Conservation (phyloP, 2,888 invertebrate species). For the Drosophila helvetica region DNA sequence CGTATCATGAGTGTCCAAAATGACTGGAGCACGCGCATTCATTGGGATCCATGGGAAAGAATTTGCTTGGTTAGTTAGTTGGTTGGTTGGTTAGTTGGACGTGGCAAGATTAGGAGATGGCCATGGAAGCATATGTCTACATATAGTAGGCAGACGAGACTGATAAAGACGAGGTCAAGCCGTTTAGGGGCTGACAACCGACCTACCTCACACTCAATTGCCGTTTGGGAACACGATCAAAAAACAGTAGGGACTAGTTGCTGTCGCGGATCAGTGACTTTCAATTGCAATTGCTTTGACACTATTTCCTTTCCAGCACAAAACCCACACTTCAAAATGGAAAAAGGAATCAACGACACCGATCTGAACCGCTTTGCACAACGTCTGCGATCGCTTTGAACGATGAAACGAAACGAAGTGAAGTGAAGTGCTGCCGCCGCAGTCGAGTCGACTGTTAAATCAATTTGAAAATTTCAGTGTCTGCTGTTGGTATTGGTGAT, state of each 20-base stretch:
- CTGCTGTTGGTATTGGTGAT: slow-evolving; percentile 13
- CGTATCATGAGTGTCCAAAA: slow-evolving; percentile 17
- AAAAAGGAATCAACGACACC: slow-evolving; percentile 28
- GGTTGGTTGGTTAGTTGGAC: slow-evolving; percentile 29
- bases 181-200: slow-evolving; percentile 3
- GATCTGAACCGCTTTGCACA: slow-evolving; percentile 61
- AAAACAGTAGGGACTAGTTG: slow-evolving; percentile 25
- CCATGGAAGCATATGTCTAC: not conserved
- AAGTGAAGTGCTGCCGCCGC: not conserved
- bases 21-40: slow-evolving; percentile 47
- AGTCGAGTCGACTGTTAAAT: slow-evolving; percentile 53
- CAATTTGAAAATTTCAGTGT: slow-evolving; percentile 48
- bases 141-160: not conserved
- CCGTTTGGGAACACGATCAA: not conserved
- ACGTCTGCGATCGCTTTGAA: slow-evolving; percentile 54
- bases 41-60: slow-evolving; percentile 33
- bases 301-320: slow-evolving; percentile 44
- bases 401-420: slow-evolving; percentile 51
- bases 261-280: not conserved
- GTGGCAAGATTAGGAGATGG: slow-evolving; percentile 20
- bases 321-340: slow-evolving; percentile 23
- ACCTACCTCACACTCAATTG: slow-evolving; percentile 32
- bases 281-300: slow-evolving; percentile 46
- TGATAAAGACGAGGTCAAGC: slow-evolving; percentile 10
- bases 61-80: slow-evolving; percentile 3